Evolutionary conservation across 2,113 vertebrate genomes (phyloP).

Genomic region (Ctenomys sociabilis): DNA sequence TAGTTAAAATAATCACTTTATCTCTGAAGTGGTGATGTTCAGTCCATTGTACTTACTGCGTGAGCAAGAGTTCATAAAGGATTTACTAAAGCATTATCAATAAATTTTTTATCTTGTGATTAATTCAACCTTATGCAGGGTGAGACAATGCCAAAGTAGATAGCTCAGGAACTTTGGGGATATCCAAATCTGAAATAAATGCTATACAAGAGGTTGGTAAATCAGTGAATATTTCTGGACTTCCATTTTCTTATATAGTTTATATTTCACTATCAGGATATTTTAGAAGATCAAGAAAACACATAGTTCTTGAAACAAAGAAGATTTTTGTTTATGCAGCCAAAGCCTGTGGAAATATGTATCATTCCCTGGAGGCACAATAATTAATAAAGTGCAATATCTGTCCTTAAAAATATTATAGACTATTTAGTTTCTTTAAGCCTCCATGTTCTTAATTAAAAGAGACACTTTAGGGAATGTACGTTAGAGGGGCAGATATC

Average conservation of each 20-base stretch:
- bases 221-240: neutral
- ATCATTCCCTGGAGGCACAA: slow-evolving; percentile 17
- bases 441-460: neutral
- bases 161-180: neutral
- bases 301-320: neutral
- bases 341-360: neutral
- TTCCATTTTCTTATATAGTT: slow-evolving; percentile 34
- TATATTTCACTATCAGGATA: neutral
- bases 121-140: neutral
- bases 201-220: neutral
- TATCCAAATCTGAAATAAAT: neutral
- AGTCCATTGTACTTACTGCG: slow-evolving; percentile 26
- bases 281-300: slow-evolving; percentile 2
- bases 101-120: slow-evolving; percentile 57
- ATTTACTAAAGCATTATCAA: slow-evolving; percentile 41
- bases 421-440: slow-evolving; percentile 27
- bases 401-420: neutral
- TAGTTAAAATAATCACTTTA: slow-evolving; percentile 27
- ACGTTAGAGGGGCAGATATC: neutral
- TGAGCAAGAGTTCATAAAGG: slow-evolving; percentile 3
- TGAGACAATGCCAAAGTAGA: slow-evolving; percentile 1
- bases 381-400: neutral
- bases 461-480: neutral
- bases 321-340: neutral
- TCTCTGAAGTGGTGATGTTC: slow-evolving; percentile 12